phyloP scores from a whole-genome alignment of 2,797 vertebrate species.

The Eleutherodactylus coqui region DNA sequence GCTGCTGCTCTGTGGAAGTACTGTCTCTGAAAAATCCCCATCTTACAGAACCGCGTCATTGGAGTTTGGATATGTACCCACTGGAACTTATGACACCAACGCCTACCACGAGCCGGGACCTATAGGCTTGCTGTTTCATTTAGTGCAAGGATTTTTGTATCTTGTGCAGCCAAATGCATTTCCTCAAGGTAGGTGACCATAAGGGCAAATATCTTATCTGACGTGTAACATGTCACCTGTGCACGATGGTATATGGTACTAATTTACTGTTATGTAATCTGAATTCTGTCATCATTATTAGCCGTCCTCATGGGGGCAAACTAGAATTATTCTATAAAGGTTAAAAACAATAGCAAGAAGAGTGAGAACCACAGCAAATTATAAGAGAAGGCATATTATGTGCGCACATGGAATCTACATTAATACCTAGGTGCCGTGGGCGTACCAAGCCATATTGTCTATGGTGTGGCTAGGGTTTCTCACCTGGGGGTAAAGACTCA shows the following conservation, averaged over 20 bases:
- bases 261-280: background rate
- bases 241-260: too few relatives aligned
- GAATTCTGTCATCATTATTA: background rate
- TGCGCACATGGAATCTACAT: too few relatives aligned
- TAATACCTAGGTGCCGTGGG: too few relatives aligned
- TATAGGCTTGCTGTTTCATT: constrained; percentile 83
- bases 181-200: constrained; percentile 85
- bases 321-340: background rate
- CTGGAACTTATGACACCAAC: constrained; percentile 85
- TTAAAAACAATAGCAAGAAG: too few relatives aligned
- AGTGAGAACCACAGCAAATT: too few relatives aligned
- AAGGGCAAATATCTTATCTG: background rate
- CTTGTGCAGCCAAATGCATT: constrained; percentile 90
- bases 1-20: constrained; percentile 75
- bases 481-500: too few relatives aligned
- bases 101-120: constrained; percentile 78
- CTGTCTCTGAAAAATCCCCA: constrained; percentile 74
- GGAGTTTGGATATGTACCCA: constrained; percentile 89
- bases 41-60: constrained; percentile 74
- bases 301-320: background rate
- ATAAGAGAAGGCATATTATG: background rate
- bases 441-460: too few relatives aligned
- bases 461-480: too few relatives aligned
- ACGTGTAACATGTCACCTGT: background rate
- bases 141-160: constrained; percentile 85